Evolutionary conservation across 1,140 invertebrate genomes (phyloP).

Genomic region (Leptinotarsa undecemlineata): DNA sequence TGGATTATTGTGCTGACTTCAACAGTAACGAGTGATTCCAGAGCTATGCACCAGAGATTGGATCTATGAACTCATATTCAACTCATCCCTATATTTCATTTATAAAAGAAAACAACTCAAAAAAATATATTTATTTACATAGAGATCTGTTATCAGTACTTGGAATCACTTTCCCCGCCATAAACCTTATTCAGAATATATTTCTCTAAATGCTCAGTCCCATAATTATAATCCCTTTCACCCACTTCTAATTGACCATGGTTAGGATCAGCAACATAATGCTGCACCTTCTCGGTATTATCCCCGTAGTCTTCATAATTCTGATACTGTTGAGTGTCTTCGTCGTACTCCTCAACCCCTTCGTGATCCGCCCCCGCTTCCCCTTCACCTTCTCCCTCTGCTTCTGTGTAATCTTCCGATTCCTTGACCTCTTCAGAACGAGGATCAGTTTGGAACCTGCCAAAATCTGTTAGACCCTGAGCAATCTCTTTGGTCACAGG

Average conservation of each 20-base stretch:
- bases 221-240: slow-evolving; percentile 6
- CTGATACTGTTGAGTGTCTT: background rate
- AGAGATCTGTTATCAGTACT: background rate
- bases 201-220: background rate
- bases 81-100: too few species aligned
- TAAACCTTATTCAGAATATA: background rate
- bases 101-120: too few species aligned
- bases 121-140: background rate
- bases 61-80: too few species aligned
- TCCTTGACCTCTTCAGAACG: slow-evolving; percentile 1
- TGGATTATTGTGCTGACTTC: too few species aligned
- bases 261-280: background rate
- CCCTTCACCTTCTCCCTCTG: slow-evolving; percentile 10
- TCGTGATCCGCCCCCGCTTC: background rate
- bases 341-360: slow-evolving; percentile 17
- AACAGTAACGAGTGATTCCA: too few species aligned
- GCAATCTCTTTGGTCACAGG: slow-evolving; percentile 10
- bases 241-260: background rate
- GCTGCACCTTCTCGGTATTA: background rate
- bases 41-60: too few species aligned
- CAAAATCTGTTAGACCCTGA: slow-evolving; percentile 8
- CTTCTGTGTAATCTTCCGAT: background rate
- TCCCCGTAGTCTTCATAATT: slow-evolving; percentile 12
- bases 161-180: background rate
- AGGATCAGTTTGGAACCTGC: background rate